phyloP scores from a whole-genome alignment of 1,140 invertebrate genomes.

The Ganaspis sp. region DNA sequence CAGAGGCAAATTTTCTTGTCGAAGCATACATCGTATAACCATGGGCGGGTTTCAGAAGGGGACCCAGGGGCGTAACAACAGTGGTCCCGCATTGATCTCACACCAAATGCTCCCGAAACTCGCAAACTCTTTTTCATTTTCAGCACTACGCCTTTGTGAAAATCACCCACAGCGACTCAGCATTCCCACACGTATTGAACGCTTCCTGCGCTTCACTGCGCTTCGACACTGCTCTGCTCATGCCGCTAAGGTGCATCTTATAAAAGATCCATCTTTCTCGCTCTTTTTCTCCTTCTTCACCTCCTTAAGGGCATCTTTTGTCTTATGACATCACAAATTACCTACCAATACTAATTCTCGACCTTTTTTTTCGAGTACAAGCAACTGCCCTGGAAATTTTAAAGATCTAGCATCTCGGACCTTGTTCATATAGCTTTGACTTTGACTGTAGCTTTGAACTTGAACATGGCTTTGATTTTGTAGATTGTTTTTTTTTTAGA shows the following conservation, averaged over 20 bases:
- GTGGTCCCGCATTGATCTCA: not conserved
- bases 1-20: slow-evolving; percentile 65
- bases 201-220: slow-evolving; percentile 35
- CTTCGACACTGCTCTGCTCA: not conserved
- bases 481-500: no score
- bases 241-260: slow-evolving; percentile 8
- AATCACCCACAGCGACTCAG: slow-evolving; percentile 51
- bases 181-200: slow-evolving; percentile 60
- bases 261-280: slow-evolving; percentile 8
- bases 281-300: not conserved
- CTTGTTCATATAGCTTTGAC: no score
- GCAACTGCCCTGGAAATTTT: no score
- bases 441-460: no score
- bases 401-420: no score
- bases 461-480: no score
- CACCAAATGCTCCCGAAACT: not conserved
- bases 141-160: slow-evolving; percentile 55
- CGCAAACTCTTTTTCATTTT: slow-evolving; percentile 31
- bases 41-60: slow-evolving; percentile 31
- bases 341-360: not conserved
- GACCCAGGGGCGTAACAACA: slow-evolving; percentile 38
- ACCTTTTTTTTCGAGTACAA: not conserved
- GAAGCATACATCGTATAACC: slow-evolving; percentile 52
- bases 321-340: not conserved
- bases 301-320: not conserved